Evolutionary conservation across 2,888 invertebrate species (phyloP), one percentile per base, ranked within the genome.

Genomic region (Conops quadrifasciatus): DNA sequence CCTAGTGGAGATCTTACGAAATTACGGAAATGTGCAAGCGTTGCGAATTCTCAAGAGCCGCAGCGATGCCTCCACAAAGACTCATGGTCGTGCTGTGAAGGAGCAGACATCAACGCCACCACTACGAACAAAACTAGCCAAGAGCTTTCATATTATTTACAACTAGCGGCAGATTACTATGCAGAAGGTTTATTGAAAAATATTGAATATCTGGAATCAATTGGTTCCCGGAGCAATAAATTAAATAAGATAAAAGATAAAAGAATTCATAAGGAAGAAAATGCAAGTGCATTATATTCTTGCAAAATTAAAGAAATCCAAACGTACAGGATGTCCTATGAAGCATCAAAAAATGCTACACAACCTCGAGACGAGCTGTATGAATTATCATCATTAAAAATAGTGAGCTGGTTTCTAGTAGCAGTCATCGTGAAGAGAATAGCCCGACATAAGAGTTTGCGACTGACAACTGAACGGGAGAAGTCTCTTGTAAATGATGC

Each of bases 121-220:
- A 64, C 63, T 13, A 67, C 43, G 56, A 69, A 72, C 63, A 58
- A 58, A 45, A 51, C 19, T 36, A 28, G 51, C 49, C 19, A 45
- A 45, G 47, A 36, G 28, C 45, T 73, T 76, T 21, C 75, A 76
- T 70, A 77, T 74, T 72, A 78, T 80, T 74, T 79, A 79, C 77
- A 80, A 81, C 76, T 85, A 78, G 86, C 86, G 72, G 80, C 78
- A 63, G 80, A 82, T 71, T 84, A 82, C 74, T 86, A 85, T 76
- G 79, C 84, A 75, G 80, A 83, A 67, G 84, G 84, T 70, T 81
- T 84, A 78, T 80, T 82, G 45, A 76, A 79, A 45, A 83, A 84
- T 76, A 78, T 85, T 71, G 80, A 82, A 73, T 85, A 86, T 75
- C 78, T 85, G 71, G 78, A 85, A 81, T 82, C 84, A 78, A 80